Conservation (phyloP, 2,888 invertebrate genomes). For the Ormyrus labotus region DNA sequence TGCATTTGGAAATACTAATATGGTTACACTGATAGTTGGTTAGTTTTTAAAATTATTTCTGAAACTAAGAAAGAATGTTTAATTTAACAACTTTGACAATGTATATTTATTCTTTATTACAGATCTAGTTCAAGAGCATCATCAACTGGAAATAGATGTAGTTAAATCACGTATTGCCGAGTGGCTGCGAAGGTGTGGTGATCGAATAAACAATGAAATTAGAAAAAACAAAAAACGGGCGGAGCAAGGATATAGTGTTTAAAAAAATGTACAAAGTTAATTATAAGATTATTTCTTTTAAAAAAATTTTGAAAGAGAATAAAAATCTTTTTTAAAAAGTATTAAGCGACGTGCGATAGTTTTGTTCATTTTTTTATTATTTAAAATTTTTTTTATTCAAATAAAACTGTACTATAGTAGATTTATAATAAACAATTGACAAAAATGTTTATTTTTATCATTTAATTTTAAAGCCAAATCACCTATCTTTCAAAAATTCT, state of each 20-base stretch:
- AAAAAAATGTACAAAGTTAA: background rate
- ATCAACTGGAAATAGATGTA: slow-evolving; percentile 44
- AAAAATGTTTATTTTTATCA: too few species aligned
- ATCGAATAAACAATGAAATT: slow-evolving; percentile 44
- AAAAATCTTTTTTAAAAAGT: too few species aligned
- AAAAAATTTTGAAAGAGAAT: too few species aligned
- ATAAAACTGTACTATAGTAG: too few species aligned
- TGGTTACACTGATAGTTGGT: slow-evolving; percentile 45
- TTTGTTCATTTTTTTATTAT: too few species aligned
- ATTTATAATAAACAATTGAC: too few species aligned
- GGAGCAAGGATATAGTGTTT: background rate
- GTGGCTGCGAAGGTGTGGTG: slow-evolving; percentile 53
- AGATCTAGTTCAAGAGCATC: slow-evolving; percentile 46
- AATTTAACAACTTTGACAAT: background rate
- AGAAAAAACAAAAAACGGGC: slow-evolving; percentile 38
- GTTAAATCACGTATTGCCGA: slow-evolving; percentile 46
- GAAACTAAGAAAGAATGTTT: background rate
- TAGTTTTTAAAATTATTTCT: slow-evolving; percentile 3
- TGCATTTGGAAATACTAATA: slow-evolving; percentile 41
- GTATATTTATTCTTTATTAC: background rate
- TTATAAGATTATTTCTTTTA: too few species aligned
- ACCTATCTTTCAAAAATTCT: too few species aligned
- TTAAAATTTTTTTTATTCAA: too few species aligned
- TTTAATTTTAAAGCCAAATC: too few species aligned
- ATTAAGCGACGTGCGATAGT: too few species aligned